Evolutionary conservation across 2,888 invertebrate species (phyloP).

Genomic region (Allacma fusca): DNA sequence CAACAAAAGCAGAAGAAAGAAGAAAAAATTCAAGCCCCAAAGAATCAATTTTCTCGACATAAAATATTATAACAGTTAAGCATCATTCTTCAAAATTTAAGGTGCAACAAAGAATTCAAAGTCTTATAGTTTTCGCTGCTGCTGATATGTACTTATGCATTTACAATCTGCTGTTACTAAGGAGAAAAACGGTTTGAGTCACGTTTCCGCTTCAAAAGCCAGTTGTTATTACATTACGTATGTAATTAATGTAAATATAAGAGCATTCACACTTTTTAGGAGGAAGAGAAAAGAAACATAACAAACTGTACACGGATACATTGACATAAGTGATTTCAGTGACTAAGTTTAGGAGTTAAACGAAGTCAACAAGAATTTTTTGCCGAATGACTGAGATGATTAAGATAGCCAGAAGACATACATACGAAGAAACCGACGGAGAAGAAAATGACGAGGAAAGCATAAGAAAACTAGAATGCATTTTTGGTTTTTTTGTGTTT

Average conservation of each 20-base stretch:
- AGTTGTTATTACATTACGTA: background rate
- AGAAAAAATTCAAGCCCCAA: conserved; percentile 7
- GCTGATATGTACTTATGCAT: conserved; percentile 7
- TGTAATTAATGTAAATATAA: conserved; percentile 6
- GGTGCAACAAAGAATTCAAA: background rate
- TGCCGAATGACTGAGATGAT: background rate
- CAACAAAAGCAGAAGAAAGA: background rate
- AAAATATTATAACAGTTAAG: background rate
- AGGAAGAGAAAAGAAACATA: too few species aligned
- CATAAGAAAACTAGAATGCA: background rate
- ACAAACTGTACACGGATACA: background rate
- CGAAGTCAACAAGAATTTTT: background rate
- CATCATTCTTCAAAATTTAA: background rate
- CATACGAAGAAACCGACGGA: background rate
- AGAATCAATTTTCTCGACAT: background rate
- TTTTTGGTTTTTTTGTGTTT: background rate
- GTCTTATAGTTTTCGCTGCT: conserved; percentile 6
- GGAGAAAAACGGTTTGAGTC: too few species aligned
- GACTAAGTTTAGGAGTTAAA: background rate
- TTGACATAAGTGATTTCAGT: background rate
- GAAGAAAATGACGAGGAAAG: background rate
- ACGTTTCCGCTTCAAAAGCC: background rate
- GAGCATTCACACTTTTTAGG: background rate
- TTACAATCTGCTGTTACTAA: background rate
- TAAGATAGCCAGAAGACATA: background rate